Conservation (phyloP, 2,113 vertebrate genomes). For the Bombycilla garrulus region DNA sequence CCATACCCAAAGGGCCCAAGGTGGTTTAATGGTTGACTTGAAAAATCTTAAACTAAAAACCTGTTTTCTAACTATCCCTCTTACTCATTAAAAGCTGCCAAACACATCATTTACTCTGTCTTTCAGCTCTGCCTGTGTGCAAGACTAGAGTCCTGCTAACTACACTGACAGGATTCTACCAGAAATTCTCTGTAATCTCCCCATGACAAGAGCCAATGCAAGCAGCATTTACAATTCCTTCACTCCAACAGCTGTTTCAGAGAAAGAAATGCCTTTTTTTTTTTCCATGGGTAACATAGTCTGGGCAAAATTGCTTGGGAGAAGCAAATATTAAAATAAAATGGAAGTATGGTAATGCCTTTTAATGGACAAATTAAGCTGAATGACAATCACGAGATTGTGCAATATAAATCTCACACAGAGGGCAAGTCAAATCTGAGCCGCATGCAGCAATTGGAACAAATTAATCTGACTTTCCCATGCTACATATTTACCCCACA, state of each 20-base stretch:
- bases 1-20: background rate
- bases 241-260: background rate
- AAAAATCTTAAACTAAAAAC: background rate
- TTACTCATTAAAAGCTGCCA: background rate
- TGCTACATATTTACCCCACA: background rate
- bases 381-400: background rate
- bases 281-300: background rate
- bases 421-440: background rate
- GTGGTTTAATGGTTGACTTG: background rate
- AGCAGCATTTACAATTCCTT: background rate
- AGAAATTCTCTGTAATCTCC: background rate
- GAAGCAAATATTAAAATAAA: background rate
- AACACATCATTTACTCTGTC: background rate
- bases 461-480: background rate
- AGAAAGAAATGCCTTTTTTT: background rate
- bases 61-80: background rate
- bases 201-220: fast-evolving
- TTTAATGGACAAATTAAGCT: background rate
- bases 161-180: background rate
- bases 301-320: background rate
- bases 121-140: background rate
- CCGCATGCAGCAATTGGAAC: background rate
- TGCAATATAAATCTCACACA: background rate
- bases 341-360: background rate
- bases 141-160: background rate